Conservation (phyloP, 2,888 invertebrate species). For the Chalcis sispes region DNA sequence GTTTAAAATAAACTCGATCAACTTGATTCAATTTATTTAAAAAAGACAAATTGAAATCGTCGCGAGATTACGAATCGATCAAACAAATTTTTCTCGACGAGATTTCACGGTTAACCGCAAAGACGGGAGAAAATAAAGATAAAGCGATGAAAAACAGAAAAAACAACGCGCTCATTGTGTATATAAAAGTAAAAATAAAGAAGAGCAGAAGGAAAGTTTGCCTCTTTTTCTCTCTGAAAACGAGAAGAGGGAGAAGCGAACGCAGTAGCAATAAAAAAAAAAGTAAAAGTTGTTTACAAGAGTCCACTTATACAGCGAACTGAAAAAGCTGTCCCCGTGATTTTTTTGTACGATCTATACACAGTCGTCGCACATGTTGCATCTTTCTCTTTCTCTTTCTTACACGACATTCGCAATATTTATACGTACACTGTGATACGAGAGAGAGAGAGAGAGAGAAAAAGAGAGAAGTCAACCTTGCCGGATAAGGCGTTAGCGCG, state of each 20-base stretch:
- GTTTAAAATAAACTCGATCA: too few relatives aligned
- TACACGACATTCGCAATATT: not conserved
- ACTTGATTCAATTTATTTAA: too few relatives aligned
- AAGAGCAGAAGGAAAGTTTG: conserved; percentile 22
- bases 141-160: too few relatives aligned
- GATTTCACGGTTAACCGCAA: conserved; percentile 44
- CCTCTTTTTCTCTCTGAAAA: too few relatives aligned
- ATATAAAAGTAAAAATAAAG: not conserved
- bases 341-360: conserved; percentile 20
- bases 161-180: too few relatives aligned
- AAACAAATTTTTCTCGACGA: conserved; percentile 28
- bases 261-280: conserved; percentile 28
- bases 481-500: conserved; percentile 39
- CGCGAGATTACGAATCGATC: too few relatives aligned
- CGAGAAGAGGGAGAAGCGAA: too few relatives aligned
- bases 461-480: too few relatives aligned
- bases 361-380: not conserved
- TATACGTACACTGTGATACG: too few relatives aligned
- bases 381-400: conserved; percentile 20
- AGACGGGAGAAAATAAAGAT: too few relatives aligned
- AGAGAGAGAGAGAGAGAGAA: too few relatives aligned
- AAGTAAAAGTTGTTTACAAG: conserved; percentile 44
- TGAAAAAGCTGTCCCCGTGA: conserved; percentile 43
- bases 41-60: too few relatives aligned
- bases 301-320: not conserved